phyloP scores from a whole-genome alignment of 2,113 vertebrate genomes.

The Cochlearius cochlearius region DNA sequence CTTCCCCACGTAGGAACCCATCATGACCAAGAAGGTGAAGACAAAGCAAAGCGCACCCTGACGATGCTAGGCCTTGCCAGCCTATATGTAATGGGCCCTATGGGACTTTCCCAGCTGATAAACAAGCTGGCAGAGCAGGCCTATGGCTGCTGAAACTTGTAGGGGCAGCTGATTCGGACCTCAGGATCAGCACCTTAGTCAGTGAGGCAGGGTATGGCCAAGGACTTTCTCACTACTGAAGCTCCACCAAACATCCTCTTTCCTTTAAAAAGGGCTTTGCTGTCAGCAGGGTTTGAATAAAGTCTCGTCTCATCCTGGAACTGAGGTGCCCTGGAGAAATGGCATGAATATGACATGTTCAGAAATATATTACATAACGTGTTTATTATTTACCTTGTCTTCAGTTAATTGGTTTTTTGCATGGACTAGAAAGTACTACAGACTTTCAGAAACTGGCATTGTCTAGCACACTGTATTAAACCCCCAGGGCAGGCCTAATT shows the following conservation, averaged over 20 bases:
- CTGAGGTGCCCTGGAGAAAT: neutral
- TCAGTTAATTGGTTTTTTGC: neutral
- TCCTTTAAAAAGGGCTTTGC: neutral
- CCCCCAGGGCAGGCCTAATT: neutral
- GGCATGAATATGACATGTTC: neutral
- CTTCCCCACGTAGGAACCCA: neutral
- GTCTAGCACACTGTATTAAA: neutral
- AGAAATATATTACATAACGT: neutral
- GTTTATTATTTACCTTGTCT: conserved; percentile 25
- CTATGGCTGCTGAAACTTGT: neutral
- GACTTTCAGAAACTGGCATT: neutral
- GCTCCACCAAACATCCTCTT: neutral
- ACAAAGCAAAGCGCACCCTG: neutral
- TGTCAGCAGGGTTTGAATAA: neutral
- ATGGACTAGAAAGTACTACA: neutral
- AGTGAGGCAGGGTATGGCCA: neutral
- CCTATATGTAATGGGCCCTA: neutral
- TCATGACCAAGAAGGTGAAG: neutral
- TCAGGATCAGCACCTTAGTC: neutral
- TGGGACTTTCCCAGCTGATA: conserved; percentile 7
- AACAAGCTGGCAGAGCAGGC: neutral
- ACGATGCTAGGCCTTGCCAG: neutral
- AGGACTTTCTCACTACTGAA: neutral
- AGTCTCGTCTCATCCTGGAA: neutral
- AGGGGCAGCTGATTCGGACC: neutral